Evolutionary conservation across 2,113 vertebrate genomes (phyloP), one percentile per base, ranked within the genome.

Genomic region (Plectropomus leopardus): DNA sequence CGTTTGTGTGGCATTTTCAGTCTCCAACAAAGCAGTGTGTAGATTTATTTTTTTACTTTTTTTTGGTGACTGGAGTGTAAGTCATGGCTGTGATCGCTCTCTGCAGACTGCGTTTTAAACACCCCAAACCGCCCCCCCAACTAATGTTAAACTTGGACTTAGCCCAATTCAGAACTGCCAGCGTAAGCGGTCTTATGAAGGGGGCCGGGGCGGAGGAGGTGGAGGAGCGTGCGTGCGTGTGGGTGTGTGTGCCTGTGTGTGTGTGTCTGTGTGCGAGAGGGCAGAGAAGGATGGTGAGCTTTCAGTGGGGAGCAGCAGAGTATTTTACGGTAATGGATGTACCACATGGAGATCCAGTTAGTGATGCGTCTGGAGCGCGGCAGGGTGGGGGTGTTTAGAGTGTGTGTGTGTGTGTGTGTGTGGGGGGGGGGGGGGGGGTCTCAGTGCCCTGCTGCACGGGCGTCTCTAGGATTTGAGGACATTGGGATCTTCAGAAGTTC

Each of bases 291-390:
- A 80, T 58, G 73, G 55, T 48, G 57, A 84, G 81, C 70, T 44
- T 91, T 90, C 88, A 91, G 85, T 51, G 54, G 70, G 87, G 82
- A 81, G 84, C 72, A 53, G 82, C 66, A 42, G 86, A 87, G 86
- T 85, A 73, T 87, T 91, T 92, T 88, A 92, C 72, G n/a, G 85
- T 93, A 92, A 94, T 94, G 89, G 89, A 91, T 92, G 89, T 86
- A 90, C 87, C 92, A 93, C 90, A 92, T 93, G 91, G 90, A 89
- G 82, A 72, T 89, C 83, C 79, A 77, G 88, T 88, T 89, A 91
- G 88, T 66, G 86, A 88, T 90, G 85, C 72, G 69, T 84, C 86
- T 77, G 72, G 76, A 65, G 83, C 85, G 7, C 77, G 11, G 69
- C 72, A 13, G 83, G 88, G 87, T 77, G 73, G 30, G 48, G 7